Percentiles rank a stretch among this genome's conserved stretches.
Evolutionary conservation across 2,113 vertebrate genomes (phyloP).

Genomic region (Podarcis cretensis): DNA sequence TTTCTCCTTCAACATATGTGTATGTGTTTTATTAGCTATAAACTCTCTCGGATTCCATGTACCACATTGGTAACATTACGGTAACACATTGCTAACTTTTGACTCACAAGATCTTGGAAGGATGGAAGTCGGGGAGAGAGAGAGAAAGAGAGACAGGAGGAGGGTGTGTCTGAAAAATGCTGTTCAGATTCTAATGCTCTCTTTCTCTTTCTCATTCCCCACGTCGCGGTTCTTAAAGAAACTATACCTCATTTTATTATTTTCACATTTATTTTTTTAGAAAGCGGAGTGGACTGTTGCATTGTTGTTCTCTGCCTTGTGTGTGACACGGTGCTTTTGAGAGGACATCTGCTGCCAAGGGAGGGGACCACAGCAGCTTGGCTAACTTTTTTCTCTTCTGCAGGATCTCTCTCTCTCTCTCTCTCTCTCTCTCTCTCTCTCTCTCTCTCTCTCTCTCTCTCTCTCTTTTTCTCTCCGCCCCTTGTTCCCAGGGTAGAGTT

Average conservation of each 20-base stretch:
- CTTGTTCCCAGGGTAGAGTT: slow-evolving; percentile 69
- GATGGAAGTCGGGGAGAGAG: slow-evolving; percentile 54
- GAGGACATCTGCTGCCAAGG: slow-evolving; percentile 32
- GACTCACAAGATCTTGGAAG: slow-evolving; percentile 77
- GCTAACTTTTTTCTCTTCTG: slow-evolving; percentile 46
- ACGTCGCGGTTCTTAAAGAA: not conserved
- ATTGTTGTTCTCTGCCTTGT: not conserved
- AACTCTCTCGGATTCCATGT: slow-evolving; percentile 62
- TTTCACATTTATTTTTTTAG: not conserved
- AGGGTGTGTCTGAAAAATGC: slow-evolving; percentile 4
- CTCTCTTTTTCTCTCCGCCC: not conserved
- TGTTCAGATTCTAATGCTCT: slow-evolving; percentile 54
- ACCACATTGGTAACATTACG: slow-evolving; percentile 73
- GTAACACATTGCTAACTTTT: slow-evolving; percentile 75
- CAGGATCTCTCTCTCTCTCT: slow-evolving; percentile 3
- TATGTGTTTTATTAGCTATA: slow-evolving; percentile 52
- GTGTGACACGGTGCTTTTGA: slow-evolving; percentile 35
- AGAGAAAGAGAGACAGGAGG: not conserved
- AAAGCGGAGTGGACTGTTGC: too few relatives aligned
- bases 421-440: not conserved
- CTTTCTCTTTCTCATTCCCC: not conserved
- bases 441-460: not conserved
- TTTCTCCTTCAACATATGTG: slow-evolving; percentile 32
- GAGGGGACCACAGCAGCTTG: slow-evolving; percentile 44
- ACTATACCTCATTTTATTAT: not conserved